Evolutionary conservation across 1,140 invertebrate genomes (phyloP), one percentile per base, ranked within the genome.

Genomic region (Drosophila triauraria): DNA sequence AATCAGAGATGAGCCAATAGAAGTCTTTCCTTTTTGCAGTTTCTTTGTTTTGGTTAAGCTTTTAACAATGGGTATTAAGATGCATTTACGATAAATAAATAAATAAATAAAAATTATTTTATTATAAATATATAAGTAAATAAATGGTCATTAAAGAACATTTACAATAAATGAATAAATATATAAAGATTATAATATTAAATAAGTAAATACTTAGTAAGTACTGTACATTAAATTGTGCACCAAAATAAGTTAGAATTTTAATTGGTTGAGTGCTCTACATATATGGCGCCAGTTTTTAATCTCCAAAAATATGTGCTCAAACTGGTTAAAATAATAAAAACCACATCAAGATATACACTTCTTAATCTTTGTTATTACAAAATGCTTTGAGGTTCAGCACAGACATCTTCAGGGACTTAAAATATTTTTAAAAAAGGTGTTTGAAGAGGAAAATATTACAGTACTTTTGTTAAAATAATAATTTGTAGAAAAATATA

Each of bases 21-120:
- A 67, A 10, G 6, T 20, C 30, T 38, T 44, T 53, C n/a, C 12
- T 51, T 67, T 67, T 64, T 8, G 13, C 1, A 4, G 15, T 53
- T 43, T 69, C 47, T 35, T 64, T 69, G 59, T 69, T 44, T 44
- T 17, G 10, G 1, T 10, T 32, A 9, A 30, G 43, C 54, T 32
- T 27, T 17, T 5, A 10, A 9, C 56, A 58, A 9, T 43, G 6
- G 3, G 7, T 9, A 4, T 32, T 63, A 12, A 6, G 42, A 13
- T 42, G 30, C n/a, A 40, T 38, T 23, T 40, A 9, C n/a, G 8
- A 15, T 30, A 30, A 30, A 30, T 30, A 6, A 30, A 30, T 30
- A 30, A 6, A 42, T 42, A 3, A 42, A 42, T 15, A 3, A 15
- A 15, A 40, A 40, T 40, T 38, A 38, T 38, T 38, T 7, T 0